Conservation (phyloP, 1,140 invertebrate genomes). For the Fopius arisanus region DNA sequence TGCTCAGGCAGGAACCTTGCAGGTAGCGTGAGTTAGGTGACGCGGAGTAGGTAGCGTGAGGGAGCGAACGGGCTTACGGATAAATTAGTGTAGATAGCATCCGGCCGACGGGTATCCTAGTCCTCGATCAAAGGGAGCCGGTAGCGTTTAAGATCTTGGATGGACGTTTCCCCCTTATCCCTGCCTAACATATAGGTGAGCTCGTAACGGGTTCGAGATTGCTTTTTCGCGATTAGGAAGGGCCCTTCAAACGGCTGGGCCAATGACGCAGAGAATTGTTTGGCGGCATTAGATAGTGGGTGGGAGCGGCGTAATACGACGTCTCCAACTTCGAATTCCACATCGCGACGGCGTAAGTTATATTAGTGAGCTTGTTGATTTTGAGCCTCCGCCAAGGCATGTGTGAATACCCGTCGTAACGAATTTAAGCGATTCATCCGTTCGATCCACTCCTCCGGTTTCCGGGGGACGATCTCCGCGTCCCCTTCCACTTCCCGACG, state of each 20-base stretch:
- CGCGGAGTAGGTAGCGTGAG: no score
- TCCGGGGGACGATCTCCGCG: neutral
- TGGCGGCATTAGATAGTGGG: constrained; percentile 38
- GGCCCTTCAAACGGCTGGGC: constrained; percentile 51
- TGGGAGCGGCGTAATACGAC: no score
- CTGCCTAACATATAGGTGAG: constrained; percentile 16
- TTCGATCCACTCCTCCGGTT: constrained; percentile 15
- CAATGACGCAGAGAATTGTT: constrained; percentile 47
- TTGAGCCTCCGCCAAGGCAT: constrained; percentile 26
- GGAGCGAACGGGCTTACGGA: no score
- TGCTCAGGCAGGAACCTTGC: no score
- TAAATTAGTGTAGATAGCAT: no score
- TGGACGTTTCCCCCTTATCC: constrained; percentile 3
- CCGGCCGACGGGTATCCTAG: neutral
- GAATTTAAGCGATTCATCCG: constrained; percentile 21
- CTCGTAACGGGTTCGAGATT: constrained; percentile 39
- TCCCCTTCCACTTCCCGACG: neutral
- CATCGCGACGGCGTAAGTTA: no score
- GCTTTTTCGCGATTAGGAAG: constrained; percentile 38
- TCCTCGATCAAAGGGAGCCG: neutral
- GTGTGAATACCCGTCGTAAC: neutral
- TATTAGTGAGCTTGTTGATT: constrained; percentile 26
- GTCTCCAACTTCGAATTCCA: no score
- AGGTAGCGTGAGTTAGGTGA: no score
- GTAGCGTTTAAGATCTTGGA: constrained; percentile 27